Evolutionary conservation across 2,113 vertebrate species (phyloP).

Genomic region (Nycticryphes semicollaris): DNA sequence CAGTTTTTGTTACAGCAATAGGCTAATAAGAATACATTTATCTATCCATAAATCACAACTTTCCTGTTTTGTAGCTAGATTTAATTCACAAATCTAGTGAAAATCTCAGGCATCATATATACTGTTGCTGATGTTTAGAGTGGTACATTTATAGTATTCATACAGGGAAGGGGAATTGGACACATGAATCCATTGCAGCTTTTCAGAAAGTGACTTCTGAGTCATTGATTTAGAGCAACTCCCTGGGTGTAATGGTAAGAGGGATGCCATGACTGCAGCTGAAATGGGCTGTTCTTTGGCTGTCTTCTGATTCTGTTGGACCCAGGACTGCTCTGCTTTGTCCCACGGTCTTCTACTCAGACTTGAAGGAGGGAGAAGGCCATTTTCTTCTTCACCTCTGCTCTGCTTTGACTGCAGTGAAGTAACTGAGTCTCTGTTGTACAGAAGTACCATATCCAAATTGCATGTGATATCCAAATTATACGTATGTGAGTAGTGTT

Average conservation of each 20-base stretch:
- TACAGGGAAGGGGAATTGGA: not conserved
- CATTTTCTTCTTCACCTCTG: not conserved
- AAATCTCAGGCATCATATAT: not conserved
- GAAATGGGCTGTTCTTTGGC: not conserved
- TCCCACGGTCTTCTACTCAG: not conserved
- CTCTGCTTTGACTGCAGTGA: not conserved
- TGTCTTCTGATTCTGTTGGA: not conserved
- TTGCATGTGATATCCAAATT: not conserved
- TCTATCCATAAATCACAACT: not conserved
- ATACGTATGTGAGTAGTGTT: not conserved
- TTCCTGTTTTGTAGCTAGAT: not conserved
- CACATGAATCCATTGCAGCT: not conserved
- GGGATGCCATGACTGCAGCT: not conserved
- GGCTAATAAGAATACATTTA: not conserved
- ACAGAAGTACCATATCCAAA: not conserved
- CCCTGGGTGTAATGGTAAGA: not conserved
- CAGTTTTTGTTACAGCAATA: not conserved
- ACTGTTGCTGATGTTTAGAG: not conserved
- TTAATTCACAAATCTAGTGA: not conserved
- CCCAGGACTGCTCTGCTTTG: not conserved
- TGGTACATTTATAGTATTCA: not conserved
- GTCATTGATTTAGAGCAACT: not conserved
- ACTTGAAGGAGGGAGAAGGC: not conserved
- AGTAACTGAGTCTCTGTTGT: not conserved
- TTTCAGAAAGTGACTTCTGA: not conserved